Evolutionary conservation across 1,140 invertebrate genomes (phyloP), one percentile per base, ranked within the genome.

Genomic region (Tachypleus tridentatus): DNA sequence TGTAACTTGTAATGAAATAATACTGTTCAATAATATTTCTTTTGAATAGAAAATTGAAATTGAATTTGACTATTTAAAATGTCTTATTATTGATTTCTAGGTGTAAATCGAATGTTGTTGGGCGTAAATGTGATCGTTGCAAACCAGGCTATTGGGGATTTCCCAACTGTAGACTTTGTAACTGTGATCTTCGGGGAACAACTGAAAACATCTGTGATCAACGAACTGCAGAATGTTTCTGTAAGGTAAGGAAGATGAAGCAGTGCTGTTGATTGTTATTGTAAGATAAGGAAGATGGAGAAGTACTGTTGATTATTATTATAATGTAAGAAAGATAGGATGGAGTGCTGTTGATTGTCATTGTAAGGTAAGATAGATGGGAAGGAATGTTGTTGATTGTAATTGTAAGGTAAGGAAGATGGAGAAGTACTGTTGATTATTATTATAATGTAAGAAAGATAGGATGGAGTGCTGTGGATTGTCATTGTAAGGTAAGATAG

Each of bases 161-260:
- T 76, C 96, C 97, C 0, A 81, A 88, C 63, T 99, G 97, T 76
- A 80, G 85, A 51, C 78, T 81, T 29, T 99, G 97, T 76, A 83
- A 87, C 51, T 99, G 97, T 78, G 87, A 97, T 71, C 71, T 81
- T 0, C 76, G 85, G 11, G 97, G 97, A 7, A 94, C 93, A 0
- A 88, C 85, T 0, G 80, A 83, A n/a, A 87, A 91, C 49, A 91
- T 98, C 63, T 99, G 97, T 77, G 88, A 97, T 73, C 87, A 91
- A 77, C 78, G 83, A 4, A 87, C 85, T 0, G 88, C 93, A 1
- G 83, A 86, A 62, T 99, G 97, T 77, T 86, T 86, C 72, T 99
- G 97, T 77, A 99, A 99, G 74, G 76, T 78, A 67, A 75, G 74
- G 3, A 49, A 11, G 9, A 51, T 5, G 4, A 48, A 48, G 9